These are phyloP conservation scores for Mesembrinibis cayennensis DNA, from an alignment of 2,113 vertebrate genomes.

Conservation along the genomic window DNA sequence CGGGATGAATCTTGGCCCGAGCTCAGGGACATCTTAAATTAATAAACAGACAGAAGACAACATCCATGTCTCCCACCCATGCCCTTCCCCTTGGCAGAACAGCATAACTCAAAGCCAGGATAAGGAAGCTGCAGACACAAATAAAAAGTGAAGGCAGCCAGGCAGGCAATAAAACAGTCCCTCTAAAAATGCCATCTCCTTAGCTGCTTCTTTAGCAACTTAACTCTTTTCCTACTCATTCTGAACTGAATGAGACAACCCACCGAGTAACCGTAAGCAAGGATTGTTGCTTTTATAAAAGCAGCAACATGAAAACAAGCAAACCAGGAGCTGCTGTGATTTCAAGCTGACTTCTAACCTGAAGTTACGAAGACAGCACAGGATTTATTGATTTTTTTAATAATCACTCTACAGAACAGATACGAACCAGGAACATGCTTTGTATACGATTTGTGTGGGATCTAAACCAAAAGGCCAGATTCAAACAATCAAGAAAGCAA, in stretches of 20 bases:
- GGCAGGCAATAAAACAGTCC: background rate
- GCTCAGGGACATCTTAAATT: background rate
- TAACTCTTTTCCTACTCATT: background rate
- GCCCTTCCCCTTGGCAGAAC: background rate
- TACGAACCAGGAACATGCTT: background rate
- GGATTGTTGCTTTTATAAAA: background rate
- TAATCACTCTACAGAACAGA: background rate
- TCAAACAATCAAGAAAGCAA: background rate
- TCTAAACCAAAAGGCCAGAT: background rate
- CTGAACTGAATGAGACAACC: background rate
- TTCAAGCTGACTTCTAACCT: background rate
- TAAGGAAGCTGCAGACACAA: background rate
- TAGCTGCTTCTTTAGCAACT: background rate
- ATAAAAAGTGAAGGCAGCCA: background rate
- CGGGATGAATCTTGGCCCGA: background rate
- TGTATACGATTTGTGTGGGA: background rate
- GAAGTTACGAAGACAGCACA: fast-evolving
- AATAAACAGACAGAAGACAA: background rate
- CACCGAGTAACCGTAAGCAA: no score
- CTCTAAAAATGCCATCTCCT: background rate
- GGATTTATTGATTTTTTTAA: background rate
- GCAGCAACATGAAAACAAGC: background rate
- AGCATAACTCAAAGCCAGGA: background rate
- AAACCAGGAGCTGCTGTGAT: background rate
- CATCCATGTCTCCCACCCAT: background rate